Evolutionary conservation across 2,797 vertebrate species (phyloP).

Genomic region (Nasua narica): DNA sequence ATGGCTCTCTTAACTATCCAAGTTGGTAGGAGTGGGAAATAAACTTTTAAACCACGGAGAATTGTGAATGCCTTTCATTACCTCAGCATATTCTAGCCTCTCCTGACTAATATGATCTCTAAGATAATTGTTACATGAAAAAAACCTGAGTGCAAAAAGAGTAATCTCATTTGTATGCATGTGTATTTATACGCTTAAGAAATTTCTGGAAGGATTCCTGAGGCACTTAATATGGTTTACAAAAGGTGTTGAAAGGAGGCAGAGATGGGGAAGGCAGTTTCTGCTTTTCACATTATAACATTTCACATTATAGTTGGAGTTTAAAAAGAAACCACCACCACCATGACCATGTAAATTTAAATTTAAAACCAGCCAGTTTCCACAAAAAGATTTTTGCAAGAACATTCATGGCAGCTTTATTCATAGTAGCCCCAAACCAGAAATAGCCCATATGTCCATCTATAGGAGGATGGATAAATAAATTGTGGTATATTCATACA

Average conservation of each 20-base stretch:
- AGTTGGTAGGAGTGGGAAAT: neutral
- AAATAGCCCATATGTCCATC: neutral
- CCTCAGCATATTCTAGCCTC: neutral
- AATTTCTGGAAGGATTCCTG: conserved; percentile 29
- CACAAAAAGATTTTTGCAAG: conserved; percentile 13
- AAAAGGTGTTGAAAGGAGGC: conserved; percentile 20
- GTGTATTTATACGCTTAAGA: conserved; percentile 35
- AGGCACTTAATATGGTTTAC: neutral
- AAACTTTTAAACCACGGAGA: neutral
- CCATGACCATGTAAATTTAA: neutral
- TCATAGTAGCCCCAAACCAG: neutral
- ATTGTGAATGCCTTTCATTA: conserved; percentile 25
- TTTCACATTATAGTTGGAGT: conserved; percentile 36
- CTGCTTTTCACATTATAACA: conserved; percentile 33
- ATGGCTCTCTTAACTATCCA: neutral
- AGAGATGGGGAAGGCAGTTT: neutral
- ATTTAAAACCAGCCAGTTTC: conserved; percentile 35
- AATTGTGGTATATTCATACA: neutral
- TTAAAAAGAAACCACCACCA: neutral
- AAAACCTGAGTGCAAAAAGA: neutral
- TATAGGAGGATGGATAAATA: neutral
- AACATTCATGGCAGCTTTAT: neutral
- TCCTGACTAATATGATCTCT: conserved; percentile 7
- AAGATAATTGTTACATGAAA: conserved; percentile 20
- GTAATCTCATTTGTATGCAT: neutral